Percentiles rank a stretch among this genome's conserved stretches.
These are phyloP conservation scores for Eupithecia tripunctaria DNA, from an alignment of 2,888 invertebrate species.

Conservation along the genomic window DNA sequence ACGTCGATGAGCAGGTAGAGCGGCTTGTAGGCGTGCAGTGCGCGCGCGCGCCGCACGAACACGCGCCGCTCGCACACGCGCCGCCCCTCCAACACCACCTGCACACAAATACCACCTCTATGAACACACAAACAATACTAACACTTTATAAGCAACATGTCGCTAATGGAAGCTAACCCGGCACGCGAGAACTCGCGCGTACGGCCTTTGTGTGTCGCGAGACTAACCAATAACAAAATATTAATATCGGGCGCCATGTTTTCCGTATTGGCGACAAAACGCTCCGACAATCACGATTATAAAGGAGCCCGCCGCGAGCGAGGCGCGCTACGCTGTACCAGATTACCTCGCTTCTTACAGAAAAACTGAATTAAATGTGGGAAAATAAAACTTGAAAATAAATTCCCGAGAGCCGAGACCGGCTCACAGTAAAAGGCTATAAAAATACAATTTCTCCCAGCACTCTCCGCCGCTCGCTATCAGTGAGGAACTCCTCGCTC, in stretches of 20 bases:
- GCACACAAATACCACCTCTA: conserved; percentile 11
- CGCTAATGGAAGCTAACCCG: neutral
- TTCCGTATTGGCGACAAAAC: neutral
- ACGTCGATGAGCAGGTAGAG: conserved; percentile 62
- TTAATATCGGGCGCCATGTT: conserved; percentile 16
- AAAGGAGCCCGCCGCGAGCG: neutral
- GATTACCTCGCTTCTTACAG: neutral
- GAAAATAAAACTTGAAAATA: conserved; percentile 2
- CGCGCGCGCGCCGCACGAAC: conserved; percentile 46
- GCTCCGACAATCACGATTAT: conserved; percentile 11
- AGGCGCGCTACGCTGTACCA: neutral
- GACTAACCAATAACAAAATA: conserved; percentile 2
- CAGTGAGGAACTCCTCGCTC: neutral
- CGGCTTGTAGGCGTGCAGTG: conserved; percentile 50
- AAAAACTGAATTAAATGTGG: neutral
- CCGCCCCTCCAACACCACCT: conserved; percentile 62
- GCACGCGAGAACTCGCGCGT: neutral
- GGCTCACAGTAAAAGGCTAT: neutral
- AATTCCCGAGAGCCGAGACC: neutral
- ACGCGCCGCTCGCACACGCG: conserved; percentile 58
- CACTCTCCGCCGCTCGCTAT: neutral
- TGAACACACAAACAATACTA: neutral
- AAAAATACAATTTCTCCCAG: neutral
- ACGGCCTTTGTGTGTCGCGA: conserved; percentile 8
- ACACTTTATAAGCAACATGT: too few species aligned